Conservation (phyloP, 2,888 invertebrate species). For the Sphaerophoria taeniata region DNA sequence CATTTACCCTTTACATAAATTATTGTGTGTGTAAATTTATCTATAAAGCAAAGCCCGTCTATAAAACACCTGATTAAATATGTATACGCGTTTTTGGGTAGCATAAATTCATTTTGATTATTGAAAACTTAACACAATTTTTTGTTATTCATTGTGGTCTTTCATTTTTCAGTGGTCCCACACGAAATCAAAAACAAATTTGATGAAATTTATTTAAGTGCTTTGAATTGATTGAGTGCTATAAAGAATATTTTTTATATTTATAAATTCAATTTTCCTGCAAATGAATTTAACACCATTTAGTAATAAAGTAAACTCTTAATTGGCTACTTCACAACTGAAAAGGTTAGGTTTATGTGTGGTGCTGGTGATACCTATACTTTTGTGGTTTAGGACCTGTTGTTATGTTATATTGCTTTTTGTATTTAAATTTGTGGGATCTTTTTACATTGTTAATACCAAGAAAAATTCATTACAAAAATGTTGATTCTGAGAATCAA, state of each 20-base stretch:
- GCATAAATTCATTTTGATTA: background rate
- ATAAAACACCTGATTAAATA: slow-evolving; percentile 7
- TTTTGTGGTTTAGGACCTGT: too few relatives aligned
- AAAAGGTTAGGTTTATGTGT: too few relatives aligned
- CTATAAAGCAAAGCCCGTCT: too few relatives aligned
- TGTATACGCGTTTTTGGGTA: background rate
- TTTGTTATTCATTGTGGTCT: background rate
- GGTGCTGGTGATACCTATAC: too few relatives aligned
- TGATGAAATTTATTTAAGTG: background rate
- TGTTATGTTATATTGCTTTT: too few relatives aligned
- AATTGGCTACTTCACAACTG: background rate
- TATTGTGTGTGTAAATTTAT: too few relatives aligned
- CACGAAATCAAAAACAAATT: background rate
- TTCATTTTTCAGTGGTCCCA: background rate
- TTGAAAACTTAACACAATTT: slow-evolving; percentile 2
- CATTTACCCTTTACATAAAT: too few relatives aligned
- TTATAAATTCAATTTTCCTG: background rate
- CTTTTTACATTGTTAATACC: too few relatives aligned
- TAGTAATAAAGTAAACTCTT: background rate
- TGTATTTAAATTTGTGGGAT: too few relatives aligned
- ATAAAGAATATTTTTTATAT: background rate
- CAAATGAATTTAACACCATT: slow-evolving; percentile 3
- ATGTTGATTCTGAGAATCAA: too few relatives aligned
- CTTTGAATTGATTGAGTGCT: background rate
- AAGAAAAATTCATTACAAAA: too few relatives aligned